Conservation (phyloP, 2,113 vertebrate genomes). For the Rallus limicola region DNA sequence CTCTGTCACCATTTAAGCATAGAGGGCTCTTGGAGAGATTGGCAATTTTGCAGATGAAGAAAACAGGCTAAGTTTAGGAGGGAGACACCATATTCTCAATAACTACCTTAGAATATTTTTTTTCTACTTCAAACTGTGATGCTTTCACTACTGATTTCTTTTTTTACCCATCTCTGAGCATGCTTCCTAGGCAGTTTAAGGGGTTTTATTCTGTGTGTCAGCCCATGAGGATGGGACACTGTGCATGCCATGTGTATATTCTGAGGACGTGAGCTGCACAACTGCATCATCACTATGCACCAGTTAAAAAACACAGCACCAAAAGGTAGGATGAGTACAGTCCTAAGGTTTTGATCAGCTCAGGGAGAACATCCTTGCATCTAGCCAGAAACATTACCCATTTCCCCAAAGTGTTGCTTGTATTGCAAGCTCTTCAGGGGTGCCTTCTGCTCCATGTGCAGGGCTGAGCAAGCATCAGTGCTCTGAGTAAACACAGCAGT, state of each 20-base stretch:
- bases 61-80: neutral
- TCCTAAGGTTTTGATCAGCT: neutral
- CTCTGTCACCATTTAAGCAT: neutral
- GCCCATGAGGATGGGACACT: neutral
- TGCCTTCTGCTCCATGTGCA: neutral
- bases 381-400: neutral
- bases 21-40: neutral
- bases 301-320: neutral
- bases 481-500: neutral
- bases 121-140: neutral
- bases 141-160: neutral
- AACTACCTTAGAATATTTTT: neutral
- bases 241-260: neutral
- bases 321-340: neutral
- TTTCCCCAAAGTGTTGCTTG: neutral
- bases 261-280: neutral
- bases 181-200: neutral
- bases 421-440: neutral
- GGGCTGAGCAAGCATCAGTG: neutral
- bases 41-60: neutral
- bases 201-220: neutral
- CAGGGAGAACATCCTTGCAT: neutral
- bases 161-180: neutral
- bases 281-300: neutral
- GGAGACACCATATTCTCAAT: neutral